Percentiles rank a stretch among this genome's conserved stretches.
Evolutionary conservation across 2,797 vertebrate species (phyloP).

Genomic region (Leptodactylus fallax): DNA sequence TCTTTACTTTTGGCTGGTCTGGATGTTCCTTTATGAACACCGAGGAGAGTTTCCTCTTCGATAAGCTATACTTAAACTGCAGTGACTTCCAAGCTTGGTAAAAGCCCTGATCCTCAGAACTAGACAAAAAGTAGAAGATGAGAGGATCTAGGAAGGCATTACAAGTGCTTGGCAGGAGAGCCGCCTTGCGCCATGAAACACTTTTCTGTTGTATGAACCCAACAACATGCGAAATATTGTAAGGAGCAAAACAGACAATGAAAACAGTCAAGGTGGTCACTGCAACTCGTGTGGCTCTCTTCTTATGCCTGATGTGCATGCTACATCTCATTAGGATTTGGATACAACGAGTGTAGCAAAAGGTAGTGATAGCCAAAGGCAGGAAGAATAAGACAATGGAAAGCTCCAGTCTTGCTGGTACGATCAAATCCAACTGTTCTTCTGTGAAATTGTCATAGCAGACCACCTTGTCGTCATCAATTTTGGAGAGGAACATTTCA

Average conservation of each 20-base stretch:
- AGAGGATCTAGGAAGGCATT: constrained; percentile 88
- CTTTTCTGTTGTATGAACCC: constrained; percentile 73
- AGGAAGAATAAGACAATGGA: constrained; percentile 80
- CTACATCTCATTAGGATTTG: constrained; percentile 79
- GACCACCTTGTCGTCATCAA: constrained; percentile 65
- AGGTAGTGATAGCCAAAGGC: constrained; percentile 78
- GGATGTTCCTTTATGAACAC: constrained; percentile 41
- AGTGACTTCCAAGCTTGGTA: constrained; percentile 60
- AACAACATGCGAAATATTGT: constrained; percentile 85
- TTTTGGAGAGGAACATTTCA: constrained; percentile 72
- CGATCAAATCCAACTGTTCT: constrained; percentile 74
- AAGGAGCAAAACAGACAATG: constrained; percentile 86
- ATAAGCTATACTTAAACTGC: constrained; percentile 53
- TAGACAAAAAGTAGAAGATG: constrained; percentile 75
- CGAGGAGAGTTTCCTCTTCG: constrained; percentile 54
- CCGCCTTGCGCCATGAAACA: constrained; percentile 77
- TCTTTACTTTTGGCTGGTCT: neutral
- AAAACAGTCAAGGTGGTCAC: constrained; percentile 82
- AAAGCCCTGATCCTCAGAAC: constrained; percentile 50
- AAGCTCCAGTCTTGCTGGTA: constrained; percentile 85
- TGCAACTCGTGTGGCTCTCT: constrained; percentile 80
- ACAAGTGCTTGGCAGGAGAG: constrained; percentile 83
- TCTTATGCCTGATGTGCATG: constrained; percentile 79
- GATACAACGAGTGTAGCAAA: constrained; percentile 84
- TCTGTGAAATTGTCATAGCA: constrained; percentile 81